Percentiles rank a stretch among this genome's conserved stretches.
phyloP scores from a whole-genome alignment of 2,797 vertebrate genomes.

The Syndactyla subalaris region DNA sequence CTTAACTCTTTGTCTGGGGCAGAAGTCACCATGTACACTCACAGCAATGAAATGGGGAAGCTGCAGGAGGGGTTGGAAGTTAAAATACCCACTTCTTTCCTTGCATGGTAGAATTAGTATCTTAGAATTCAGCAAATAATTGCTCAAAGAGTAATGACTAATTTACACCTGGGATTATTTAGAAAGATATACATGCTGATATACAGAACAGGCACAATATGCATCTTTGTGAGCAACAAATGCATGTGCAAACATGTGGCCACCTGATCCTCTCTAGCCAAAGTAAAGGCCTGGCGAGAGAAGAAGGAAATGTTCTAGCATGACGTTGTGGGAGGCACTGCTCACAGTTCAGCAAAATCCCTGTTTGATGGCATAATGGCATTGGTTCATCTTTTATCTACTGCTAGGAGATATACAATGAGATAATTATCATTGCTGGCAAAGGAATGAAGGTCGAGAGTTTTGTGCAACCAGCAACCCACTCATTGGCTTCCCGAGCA shows the following conservation, averaged over 20 bases:
- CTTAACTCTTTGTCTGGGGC: neutral
- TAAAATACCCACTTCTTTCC: neutral
- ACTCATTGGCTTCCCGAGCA: neutral
- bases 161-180: slow-evolving; percentile 27
- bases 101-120: neutral
- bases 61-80: neutral
- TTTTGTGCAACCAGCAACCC: slow-evolving; percentile 34
- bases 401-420: neutral
- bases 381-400: slow-evolving; percentile 57
- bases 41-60: neutral
- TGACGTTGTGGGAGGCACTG: slow-evolving; percentile 55
- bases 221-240: slow-evolving; percentile 22
- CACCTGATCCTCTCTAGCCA: neutral
- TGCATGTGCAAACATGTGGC: neutral
- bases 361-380: slow-evolving; percentile 41
- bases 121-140: slow-evolving; percentile 25
- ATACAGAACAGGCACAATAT: neutral
- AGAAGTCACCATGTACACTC: neutral
- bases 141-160: neutral
- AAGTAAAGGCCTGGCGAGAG: slow-evolving; percentile 36
- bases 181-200: slow-evolving; percentile 15
- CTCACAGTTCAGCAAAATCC: slow-evolving; percentile 55
- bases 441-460: slow-evolving; percentile 31
- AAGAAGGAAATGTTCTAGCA: slow-evolving; percentile 55
- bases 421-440: slow-evolving; percentile 25